A percentile compares a stretch with the other conserved stretches of the same genome.
phyloP scores from a whole-genome alignment of 92 coral and sea anemone species.

The Parazoanthus darwini region DNA sequence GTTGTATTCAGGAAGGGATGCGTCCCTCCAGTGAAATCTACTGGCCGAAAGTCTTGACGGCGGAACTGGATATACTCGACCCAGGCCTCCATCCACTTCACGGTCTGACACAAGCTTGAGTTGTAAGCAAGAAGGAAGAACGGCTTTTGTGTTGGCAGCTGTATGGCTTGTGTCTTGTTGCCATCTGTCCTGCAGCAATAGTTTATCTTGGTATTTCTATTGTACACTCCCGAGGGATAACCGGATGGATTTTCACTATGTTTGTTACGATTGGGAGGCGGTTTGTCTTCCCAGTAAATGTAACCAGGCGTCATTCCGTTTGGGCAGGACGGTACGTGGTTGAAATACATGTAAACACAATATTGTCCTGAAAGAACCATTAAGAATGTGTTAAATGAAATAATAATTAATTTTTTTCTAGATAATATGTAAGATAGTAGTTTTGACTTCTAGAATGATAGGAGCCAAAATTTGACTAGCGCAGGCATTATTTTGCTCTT shows the following conservation, averaged over 20 bases:
- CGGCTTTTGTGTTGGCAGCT: not conserved
- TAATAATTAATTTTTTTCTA: no score
- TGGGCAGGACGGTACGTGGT: not conserved
- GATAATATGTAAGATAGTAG: no score
- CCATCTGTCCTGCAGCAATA: constrained; percentile 22
- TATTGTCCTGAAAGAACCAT: constrained; percentile 4
- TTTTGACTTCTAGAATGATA: no score
- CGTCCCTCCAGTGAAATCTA: not conserved
- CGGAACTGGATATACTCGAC: constrained; percentile 20
- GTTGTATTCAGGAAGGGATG: not conserved
- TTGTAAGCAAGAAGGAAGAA: constrained; percentile 37
- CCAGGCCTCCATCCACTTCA: constrained; percentile 39
- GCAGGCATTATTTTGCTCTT: no score
- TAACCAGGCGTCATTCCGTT: not conserved
- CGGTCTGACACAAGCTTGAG: constrained; percentile 27
- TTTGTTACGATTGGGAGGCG: not conserved
- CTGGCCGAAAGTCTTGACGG: not conserved
- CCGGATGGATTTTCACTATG: not conserved
- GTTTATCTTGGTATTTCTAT: not conserved
- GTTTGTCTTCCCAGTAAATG: constrained; percentile 5
- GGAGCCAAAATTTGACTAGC: no score
- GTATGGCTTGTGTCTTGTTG: constrained; percentile 11
- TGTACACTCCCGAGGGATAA: not conserved
- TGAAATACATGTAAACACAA: not conserved
- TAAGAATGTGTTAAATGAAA: no score